phyloP scores from a whole-genome alignment of 2,113 vertebrate genomes.

The Tyrannus savana region DNA sequence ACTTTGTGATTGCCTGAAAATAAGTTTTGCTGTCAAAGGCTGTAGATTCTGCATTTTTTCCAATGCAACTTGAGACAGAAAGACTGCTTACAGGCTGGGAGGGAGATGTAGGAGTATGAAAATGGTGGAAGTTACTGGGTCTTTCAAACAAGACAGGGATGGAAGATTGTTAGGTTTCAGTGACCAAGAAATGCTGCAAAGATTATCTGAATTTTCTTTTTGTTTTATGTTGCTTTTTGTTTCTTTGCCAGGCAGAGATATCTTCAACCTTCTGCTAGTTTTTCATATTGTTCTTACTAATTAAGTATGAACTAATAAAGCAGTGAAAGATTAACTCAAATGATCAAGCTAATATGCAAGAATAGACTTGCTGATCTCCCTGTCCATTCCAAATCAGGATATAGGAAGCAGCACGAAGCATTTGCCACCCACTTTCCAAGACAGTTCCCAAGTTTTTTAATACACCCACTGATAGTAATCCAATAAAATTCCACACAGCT shows the following conservation, averaged over 20 bases:
- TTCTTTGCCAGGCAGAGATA: not conserved
- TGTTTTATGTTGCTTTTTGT: not conserved
- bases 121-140: not conserved
- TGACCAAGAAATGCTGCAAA: not conserved
- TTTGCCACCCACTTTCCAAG: not conserved
- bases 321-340: not conserved
- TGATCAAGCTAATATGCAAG: accelerated
- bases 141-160: not conserved
- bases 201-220: not conserved
- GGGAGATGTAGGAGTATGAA: not conserved
- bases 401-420: not conserved
- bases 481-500: not conserved
- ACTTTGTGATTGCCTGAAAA: not conserved
- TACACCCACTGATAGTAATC: not conserved
- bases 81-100: not conserved
- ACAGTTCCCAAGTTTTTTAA: not conserved
- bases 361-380: not conserved
- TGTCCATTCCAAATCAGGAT: not conserved
- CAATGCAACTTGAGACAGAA: not conserved
- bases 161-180: not conserved
- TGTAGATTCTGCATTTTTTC: not conserved
- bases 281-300: not conserved
- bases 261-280: not conserved
- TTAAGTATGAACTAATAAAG: not conserved
- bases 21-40: not conserved